These are phyloP conservation scores for Pedetes capensis DNA, from an alignment of 2,113 vertebrate genomes.

Conservation along the genomic window DNA sequence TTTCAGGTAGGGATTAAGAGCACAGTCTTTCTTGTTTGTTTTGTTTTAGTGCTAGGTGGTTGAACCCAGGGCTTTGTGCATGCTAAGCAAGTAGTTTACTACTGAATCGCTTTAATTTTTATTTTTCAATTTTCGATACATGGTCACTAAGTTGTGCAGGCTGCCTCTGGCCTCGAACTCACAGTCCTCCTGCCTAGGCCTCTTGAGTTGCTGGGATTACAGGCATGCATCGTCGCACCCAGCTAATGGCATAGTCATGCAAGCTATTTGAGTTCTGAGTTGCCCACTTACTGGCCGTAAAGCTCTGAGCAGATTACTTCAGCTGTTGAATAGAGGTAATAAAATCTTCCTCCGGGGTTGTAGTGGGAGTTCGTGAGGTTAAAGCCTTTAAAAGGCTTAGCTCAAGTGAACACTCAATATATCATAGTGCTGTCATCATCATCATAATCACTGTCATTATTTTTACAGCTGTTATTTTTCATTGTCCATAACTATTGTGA, in stretches of 20 bases:
- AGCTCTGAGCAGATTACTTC: background rate
- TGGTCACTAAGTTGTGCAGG: no score
- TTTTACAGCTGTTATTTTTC: slow-evolving; percentile 61
- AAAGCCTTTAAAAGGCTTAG: slow-evolving; percentile 67
- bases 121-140: no score
- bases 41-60: no score
- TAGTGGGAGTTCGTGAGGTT: slow-evolving; percentile 56
- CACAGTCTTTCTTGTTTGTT: no score
- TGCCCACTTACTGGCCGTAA: background rate
- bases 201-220: no score
- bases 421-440: slow-evolving; percentile 64
- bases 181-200: no score
- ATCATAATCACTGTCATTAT: slow-evolving; percentile 56
- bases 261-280: background rate
- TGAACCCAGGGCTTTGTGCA: no score
- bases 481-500: slow-evolving; percentile 23
- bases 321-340: slow-evolving; percentile 61
- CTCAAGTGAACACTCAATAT: slow-evolving; percentile 40
- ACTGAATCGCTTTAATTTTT: no score
- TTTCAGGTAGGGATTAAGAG: background rate
- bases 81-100: no score
- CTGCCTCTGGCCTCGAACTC: no score
- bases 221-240: no score
- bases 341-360: slow-evolving; percentile 55
- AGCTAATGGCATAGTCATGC: background rate